phyloP scores from a whole-genome alignment of 2,797 vertebrate genomes.

The Silurus lanzhouensis region DNA sequence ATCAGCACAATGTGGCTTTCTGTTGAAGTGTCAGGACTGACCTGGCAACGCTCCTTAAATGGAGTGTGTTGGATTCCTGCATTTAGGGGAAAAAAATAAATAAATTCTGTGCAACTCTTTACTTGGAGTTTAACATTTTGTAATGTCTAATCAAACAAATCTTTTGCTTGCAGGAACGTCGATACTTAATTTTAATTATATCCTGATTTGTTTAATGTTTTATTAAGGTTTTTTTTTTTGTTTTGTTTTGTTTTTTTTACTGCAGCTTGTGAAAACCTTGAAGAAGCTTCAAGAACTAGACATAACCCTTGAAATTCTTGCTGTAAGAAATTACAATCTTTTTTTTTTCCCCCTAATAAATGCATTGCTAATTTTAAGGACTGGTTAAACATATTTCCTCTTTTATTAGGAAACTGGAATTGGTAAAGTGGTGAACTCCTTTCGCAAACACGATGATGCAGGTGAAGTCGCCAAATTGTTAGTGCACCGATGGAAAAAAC shows the following conservation, averaged over 20 bases:
- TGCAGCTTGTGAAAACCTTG: slow-evolving; percentile 80
- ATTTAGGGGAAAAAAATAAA: background rate
- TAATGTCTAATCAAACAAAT: too few species aligned
- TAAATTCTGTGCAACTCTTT: too few species aligned
- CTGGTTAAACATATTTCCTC: slow-evolving; percentile 13
- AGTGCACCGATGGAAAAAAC: slow-evolving; percentile 78
- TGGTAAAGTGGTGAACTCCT: slow-evolving; percentile 80
- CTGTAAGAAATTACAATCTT: slow-evolving; percentile 71
- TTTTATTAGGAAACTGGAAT: slow-evolving; percentile 81
- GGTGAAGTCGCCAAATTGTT: slow-evolving; percentile 79
- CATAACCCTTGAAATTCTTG: slow-evolving; percentile 81
- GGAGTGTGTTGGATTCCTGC: background rate
- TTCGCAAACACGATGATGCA: slow-evolving; percentile 76
- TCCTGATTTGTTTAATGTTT: background rate
- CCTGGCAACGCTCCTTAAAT: slow-evolving; percentile 27
- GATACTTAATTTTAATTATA: background rate
- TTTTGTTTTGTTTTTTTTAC: slow-evolving; percentile 42
- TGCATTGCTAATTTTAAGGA: background rate
- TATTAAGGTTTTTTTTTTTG: background rate
- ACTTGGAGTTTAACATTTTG: too few species aligned
- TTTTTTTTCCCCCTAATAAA: background rate
- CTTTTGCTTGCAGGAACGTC: too few species aligned
- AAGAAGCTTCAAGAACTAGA: slow-evolving; percentile 80
- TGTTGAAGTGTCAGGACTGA: slow-evolving; percentile 51
- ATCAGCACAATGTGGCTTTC: slow-evolving; percentile 72